A percentile compares a stretch with the other conserved stretches of the same genome.
These are phyloP conservation scores for Rhinolophus sinicus DNA, from an alignment of 2,113 vertebrate genomes.

Conservation along the genomic window DNA sequence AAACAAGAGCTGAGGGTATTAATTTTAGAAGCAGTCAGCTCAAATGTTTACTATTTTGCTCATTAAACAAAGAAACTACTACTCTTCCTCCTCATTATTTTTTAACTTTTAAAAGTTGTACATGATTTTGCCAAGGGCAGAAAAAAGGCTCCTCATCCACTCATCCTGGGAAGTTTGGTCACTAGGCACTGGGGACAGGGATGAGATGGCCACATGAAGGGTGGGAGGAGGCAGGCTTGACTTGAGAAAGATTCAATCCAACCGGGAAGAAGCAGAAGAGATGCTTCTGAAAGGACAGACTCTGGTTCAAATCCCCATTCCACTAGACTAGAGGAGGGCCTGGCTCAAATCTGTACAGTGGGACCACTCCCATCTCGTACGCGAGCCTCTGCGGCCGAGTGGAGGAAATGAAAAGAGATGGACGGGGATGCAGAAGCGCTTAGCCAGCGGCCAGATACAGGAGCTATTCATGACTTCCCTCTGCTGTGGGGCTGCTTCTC, in stretches of 20 bases:
- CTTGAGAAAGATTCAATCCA: neutral
- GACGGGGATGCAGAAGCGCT: accelerated
- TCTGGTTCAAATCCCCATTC: neutral
- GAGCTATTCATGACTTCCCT: neutral
- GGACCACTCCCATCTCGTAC: accelerated
- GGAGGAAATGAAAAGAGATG: too few relatives aligned
- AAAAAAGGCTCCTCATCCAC: neutral
- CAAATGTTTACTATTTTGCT: neutral
- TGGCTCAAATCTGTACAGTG: accelerated
- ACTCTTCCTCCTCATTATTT: neutral
- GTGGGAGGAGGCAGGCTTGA: neutral
- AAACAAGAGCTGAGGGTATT: neutral
- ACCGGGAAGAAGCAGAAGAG: neutral
- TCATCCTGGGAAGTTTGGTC: neutral
- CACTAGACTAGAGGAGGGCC: neutral
- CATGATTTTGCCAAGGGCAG: neutral
- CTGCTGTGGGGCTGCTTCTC: neutral
- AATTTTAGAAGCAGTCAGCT: neutral
- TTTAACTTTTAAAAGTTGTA: neutral
- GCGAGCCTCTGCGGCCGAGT: accelerated
- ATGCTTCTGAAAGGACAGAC: neutral
- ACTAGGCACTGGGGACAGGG: neutral
- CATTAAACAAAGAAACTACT: neutral
- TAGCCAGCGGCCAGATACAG: neutral
- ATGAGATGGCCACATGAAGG: neutral